Conservation (phyloP, 2,888 invertebrate species). For the Caenorhabditis sp. region DNA sequence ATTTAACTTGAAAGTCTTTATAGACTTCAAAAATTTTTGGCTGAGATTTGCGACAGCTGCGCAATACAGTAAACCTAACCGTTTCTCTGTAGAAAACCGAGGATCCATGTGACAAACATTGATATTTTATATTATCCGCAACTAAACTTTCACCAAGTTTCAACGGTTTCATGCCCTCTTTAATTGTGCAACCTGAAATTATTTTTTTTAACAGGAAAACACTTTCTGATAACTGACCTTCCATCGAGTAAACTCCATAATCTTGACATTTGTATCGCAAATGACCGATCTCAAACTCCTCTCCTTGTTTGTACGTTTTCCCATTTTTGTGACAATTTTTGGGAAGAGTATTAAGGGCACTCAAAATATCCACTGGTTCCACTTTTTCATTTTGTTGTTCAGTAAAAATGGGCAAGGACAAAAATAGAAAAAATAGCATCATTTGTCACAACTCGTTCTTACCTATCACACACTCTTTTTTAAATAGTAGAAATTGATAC, state of each 20-base stretch:
- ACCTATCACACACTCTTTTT: too few relatives aligned
- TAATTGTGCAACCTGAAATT: constrained; percentile 35
- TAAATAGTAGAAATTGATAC: not conserved
- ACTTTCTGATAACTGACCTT: constrained; percentile 17
- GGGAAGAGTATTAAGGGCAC: not conserved
- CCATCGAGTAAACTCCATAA: constrained; percentile 52
- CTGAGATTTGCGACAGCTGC: too few relatives aligned
- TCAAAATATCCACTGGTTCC: not conserved
- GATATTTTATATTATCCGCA: constrained; percentile 41
- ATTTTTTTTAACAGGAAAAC: not conserved
- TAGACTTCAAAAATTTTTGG: too few relatives aligned
- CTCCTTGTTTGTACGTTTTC: constrained; percentile 35
- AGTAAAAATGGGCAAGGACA: not conserved
- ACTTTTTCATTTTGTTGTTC: not conserved
- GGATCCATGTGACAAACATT: constrained; percentile 41
- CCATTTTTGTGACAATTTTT: constrained; percentile 34
- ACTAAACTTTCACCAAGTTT: constrained; percentile 36
- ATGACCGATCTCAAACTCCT: constrained; percentile 34
- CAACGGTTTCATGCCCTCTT: constrained; percentile 30
- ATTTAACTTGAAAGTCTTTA: too few relatives aligned
- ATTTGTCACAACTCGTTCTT: not conserved
- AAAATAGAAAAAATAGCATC: not conserved
- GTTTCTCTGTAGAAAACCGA: constrained; percentile 49
- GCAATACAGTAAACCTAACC: too few relatives aligned
- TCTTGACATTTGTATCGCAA: constrained; percentile 50